phyloP scores from a whole-genome alignment of 2,888 invertebrate species.

The Azorinus chamasolen region DNA sequence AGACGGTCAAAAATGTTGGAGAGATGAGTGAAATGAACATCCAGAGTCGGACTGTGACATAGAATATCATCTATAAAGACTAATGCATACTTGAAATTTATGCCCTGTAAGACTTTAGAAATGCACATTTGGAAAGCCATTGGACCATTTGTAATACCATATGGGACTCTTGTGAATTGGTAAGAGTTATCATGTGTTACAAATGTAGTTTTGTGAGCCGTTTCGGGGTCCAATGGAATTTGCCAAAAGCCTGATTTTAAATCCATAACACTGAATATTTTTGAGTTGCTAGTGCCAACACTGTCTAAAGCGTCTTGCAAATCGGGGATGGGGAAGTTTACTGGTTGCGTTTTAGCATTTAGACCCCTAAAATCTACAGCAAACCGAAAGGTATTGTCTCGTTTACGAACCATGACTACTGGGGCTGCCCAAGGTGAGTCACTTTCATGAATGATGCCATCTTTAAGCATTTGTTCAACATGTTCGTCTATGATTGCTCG shows the following conservation, averaged over 20 bases:
- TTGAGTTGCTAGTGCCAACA: constrained; percentile 10
- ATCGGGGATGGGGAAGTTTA: not conserved
- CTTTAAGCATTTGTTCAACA: too few species aligned
- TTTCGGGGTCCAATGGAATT: too few species aligned
- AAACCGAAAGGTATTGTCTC: constrained; percentile 16
- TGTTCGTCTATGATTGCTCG: too few species aligned
- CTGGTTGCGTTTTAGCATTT: too few species aligned
- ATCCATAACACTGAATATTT: constrained; percentile 17
- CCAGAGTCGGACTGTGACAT: constrained; percentile 36
- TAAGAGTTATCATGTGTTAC: not conserved
- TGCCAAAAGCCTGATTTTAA: constrained; percentile 3
- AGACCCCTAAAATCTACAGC: not conserved
- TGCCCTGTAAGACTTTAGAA: constrained; percentile 3
- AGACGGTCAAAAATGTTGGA: constrained; percentile 48
- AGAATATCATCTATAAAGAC: not conserved
- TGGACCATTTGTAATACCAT: constrained; percentile 8
- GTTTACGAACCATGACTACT: too few species aligned
- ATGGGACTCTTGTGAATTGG: constrained; percentile 10
- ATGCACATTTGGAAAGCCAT: constrained; percentile 21
- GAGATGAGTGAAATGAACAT: constrained; percentile 58
- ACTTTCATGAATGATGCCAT: too few species aligned
- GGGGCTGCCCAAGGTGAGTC: too few species aligned
- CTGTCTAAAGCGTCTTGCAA: constrained; percentile 14
- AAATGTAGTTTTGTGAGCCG: too few species aligned
- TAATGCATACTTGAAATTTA: constrained; percentile 4